Base-by-base conservation (phyloP, 2,113 vertebrate species). In the Passer montanus region DNA sequence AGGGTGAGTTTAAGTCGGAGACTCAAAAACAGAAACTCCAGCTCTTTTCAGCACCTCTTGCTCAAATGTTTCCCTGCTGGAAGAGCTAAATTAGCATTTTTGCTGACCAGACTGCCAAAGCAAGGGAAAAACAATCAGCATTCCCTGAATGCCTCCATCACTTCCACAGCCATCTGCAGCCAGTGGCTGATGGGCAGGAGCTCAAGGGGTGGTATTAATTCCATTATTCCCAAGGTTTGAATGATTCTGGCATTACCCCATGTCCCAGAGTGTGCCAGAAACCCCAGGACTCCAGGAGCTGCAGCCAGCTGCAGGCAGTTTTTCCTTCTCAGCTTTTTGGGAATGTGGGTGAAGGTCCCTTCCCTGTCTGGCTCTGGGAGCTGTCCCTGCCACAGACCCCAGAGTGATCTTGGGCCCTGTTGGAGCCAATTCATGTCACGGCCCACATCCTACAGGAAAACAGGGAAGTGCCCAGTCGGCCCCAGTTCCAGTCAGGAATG, bases 361-460 rank as follows among this genome's bases (percentile, higher is more conserved):
- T 99, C 30, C 99, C 98, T 1, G 99, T 99, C 74, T 98, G 97
- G 80, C 98, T 99, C 69, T 99, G 99, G 15, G 99, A 99, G 70
- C 98, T 99, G 89, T 99, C 99, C 18, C 99, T 99, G 4, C 98
- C 98, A 13, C 99, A 99, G 28, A 99, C 98, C 0, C 99, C 99
- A 35, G 99, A 99, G 73, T 98, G 99, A 96, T 99, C 99, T 77
- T 99, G 99, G 2, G 97, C 96, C 96, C 99, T 99, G 79, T 64
- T 98, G 6, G 99, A 99, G 66, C 99, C 99, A 8, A 99, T 99
- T 88, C 99, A 98, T 98, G 97, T 99, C 98, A 56, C 98, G 99
- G 89, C 99, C 99, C 63, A 98, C 98, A 98, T 99, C 99, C 99
- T 99, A 97, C 31, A 95, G 55, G 87, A 47, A 68, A 58, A 39